A percentile compares a stretch with the other conserved stretches of the same genome.
phyloP scores from a whole-genome alignment of 2,888 invertebrate species.

The Odontothrips loti region DNA sequence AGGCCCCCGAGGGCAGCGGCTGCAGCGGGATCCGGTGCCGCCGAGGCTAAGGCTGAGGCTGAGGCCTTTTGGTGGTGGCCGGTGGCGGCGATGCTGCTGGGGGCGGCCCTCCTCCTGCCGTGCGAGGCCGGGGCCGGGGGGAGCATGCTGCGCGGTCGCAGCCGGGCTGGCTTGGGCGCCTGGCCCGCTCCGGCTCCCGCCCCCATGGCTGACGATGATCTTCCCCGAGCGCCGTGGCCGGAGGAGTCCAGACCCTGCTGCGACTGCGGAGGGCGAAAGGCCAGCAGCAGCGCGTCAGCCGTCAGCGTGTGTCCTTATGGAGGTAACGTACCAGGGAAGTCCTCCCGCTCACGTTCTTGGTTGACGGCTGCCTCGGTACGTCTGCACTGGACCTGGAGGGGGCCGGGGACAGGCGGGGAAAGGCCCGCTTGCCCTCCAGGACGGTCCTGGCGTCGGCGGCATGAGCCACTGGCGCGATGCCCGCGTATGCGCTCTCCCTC shows the following conservation, averaged over 20 bases:
- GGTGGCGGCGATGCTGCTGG: neutral
- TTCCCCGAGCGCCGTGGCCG: neutral
- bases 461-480: neutral
- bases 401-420: neutral
- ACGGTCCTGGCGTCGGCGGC: neutral
- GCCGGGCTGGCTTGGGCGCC: neutral
- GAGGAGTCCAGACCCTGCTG: neutral
- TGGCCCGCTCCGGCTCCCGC: neutral
- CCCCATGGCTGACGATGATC: neutral
- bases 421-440: neutral
- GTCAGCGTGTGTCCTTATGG: neutral
- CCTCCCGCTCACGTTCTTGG: neutral
- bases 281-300: neutral
- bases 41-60: neutral
- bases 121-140: neutral
- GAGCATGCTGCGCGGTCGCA: slow-evolving; percentile 8
- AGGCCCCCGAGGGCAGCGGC: neutral
- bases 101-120: neutral
- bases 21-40: neutral
- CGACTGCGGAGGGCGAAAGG: neutral
- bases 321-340: neutral
- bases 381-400: neutral
- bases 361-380: neutral
- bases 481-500: neutral
- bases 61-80: neutral